These are phyloP conservation scores for Dryocosmus kuriphilus DNA, from an alignment of 2,888 invertebrate genomes.

Conservation along the genomic window DNA sequence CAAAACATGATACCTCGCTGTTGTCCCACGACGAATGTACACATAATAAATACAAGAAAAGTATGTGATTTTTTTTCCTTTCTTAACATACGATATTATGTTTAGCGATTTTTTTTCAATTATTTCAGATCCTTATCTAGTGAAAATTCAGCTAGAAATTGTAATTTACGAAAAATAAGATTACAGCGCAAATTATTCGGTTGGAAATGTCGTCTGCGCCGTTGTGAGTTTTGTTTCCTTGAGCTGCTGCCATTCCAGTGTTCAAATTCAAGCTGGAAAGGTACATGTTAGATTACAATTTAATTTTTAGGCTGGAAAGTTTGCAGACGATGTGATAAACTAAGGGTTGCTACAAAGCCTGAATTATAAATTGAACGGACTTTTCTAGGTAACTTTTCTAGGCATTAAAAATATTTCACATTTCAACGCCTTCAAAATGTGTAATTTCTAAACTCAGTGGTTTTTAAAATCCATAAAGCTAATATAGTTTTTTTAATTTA, in stretches of 20 bases:
- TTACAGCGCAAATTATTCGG: conserved; percentile 63
- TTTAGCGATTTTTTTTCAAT: conserved; percentile 59
- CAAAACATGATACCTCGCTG: conserved; percentile 53
- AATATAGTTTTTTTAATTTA: too few species aligned
- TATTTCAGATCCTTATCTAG: conserved; percentile 67
- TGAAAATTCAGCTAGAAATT: conserved; percentile 75
- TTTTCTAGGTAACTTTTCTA: too few species aligned
- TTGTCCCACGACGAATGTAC: conserved; percentile 69
- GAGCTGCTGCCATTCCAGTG: conserved; percentile 55
- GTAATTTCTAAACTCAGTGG: too few species aligned
- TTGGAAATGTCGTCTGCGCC: conserved; percentile 40
- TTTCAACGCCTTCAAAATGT: too few species aligned
- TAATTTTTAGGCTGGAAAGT: background rate
- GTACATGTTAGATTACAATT: background rate
- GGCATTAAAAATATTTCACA: too few species aligned
- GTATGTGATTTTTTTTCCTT: conserved; percentile 58
- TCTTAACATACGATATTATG: conserved; percentile 60
- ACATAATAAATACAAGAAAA: conserved; percentile 74
- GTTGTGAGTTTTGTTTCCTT: conserved; percentile 47
- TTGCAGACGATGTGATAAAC: background rate
- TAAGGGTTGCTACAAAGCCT: background rate
- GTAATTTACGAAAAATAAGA: conserved; percentile 73
- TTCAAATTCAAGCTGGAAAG: conserved; percentile 60
- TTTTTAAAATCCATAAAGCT: too few species aligned
- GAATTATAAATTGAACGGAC: background rate